A percentile compares a stretch with the other conserved stretches of the same genome.
Conservation (phyloP, 2,797 vertebrate species). For the Microctenopoma steveboyesi region DNA sequence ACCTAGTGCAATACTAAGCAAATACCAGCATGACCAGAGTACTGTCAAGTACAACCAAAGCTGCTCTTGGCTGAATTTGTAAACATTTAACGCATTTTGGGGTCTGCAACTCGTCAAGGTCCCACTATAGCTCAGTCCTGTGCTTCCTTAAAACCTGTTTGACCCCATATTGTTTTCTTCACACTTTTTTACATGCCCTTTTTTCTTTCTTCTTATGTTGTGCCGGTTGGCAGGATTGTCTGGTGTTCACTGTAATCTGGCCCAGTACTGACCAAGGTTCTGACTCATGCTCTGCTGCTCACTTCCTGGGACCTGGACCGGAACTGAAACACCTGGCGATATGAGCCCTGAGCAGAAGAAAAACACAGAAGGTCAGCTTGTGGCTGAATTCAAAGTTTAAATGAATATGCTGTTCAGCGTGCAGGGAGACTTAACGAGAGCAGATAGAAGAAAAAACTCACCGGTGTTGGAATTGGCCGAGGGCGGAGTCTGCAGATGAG, state of each 20-base stretch:
- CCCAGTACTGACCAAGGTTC: constrained; percentile 88
- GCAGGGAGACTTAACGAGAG: neutral
- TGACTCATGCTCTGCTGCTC: constrained; percentile 85
- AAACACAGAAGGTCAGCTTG: neutral
- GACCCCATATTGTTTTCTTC: constrained; percentile 46
- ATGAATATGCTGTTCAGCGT: neutral
- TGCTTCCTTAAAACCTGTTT: constrained; percentile 52
- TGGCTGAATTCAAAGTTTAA: neutral
- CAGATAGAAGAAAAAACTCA: constrained; percentile 49
- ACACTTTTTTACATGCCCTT: constrained; percentile 55
- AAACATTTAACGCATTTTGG: constrained; percentile 78
- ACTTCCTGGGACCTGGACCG: constrained; percentile 84
- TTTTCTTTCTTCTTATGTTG: constrained; percentile 25
- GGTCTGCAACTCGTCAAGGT: constrained; percentile 51
- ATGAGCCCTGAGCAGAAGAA: constrained; percentile 80
- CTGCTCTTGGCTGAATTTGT: constrained; percentile 76
- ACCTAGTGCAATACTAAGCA: constrained; percentile 49
- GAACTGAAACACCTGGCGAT: constrained; percentile 86
- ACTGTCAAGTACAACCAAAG: constrained; percentile 76
- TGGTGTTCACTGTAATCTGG: constrained; percentile 79
- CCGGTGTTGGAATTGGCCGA: constrained; percentile 79
- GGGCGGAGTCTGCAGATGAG: constrained; percentile 81
- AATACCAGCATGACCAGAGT: constrained; percentile 63
- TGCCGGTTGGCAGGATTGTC: constrained; percentile 38
- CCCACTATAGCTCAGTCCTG: constrained; percentile 59